Conservation (phyloP, 2,888 invertebrate genomes). For the Tortrix viridana region DNA sequence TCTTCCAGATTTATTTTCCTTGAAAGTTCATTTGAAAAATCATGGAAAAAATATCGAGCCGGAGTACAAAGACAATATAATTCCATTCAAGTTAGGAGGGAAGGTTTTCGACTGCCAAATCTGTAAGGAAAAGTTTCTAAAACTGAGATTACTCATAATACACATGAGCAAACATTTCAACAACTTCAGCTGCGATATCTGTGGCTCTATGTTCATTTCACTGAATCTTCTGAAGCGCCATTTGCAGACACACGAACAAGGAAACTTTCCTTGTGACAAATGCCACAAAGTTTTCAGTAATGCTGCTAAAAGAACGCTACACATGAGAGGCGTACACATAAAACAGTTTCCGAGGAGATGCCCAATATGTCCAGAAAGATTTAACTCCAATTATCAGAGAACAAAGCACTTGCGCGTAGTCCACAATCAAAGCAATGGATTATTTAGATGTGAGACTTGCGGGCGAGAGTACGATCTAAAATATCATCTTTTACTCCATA, state of each 20-base stretch:
- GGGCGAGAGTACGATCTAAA: constrained; percentile 67
- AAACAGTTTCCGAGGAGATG: constrained; percentile 62
- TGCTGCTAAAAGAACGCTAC: constrained; percentile 58
- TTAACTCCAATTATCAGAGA: constrained; percentile 68
- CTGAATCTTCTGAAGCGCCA: constrained; percentile 59
- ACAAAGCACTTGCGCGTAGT: constrained; percentile 66
- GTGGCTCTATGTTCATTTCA: constrained; percentile 66
- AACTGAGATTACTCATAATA: constrained; percentile 62
- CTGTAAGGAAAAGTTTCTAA: constrained; percentile 60
- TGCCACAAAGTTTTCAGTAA: constrained; percentile 71
- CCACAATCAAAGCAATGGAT: constrained; percentile 59
- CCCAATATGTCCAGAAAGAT: constrained; percentile 68
- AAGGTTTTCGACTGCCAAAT: constrained; percentile 64
- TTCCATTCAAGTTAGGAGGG: constrained; percentile 66
- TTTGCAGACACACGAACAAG: constrained; percentile 61
- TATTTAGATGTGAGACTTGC: constrained; percentile 65
- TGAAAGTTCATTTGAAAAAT: constrained; percentile 62
- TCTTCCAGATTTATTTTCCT: constrained; percentile 48
- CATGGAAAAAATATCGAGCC: constrained; percentile 60
- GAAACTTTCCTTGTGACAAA: constrained; percentile 65
- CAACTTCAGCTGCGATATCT: constrained; percentile 71
- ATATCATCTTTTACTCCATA: constrained; percentile 64
- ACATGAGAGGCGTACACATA: constrained; percentile 64
- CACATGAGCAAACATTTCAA: constrained; percentile 75
- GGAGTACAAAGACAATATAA: constrained; percentile 60